phyloP scores from a whole-genome alignment of 2,888 invertebrate species.

The Cephalotes varians region DNA sequence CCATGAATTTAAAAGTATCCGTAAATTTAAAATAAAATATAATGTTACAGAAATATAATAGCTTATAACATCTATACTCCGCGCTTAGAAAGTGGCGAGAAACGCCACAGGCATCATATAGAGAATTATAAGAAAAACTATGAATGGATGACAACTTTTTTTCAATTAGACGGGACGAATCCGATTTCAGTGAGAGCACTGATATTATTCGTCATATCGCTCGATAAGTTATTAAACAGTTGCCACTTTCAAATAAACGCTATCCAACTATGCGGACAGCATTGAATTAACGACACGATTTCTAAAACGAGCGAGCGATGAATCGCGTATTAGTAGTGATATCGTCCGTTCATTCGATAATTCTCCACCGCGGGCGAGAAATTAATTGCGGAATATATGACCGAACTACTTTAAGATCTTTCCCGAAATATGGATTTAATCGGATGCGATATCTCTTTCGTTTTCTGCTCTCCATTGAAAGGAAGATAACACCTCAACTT shows the following conservation, averaged over 20 bases:
- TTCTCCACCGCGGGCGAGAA: slow-evolving; percentile 37
- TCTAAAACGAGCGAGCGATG: slow-evolving; percentile 58
- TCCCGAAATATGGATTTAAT: slow-evolving; percentile 25
- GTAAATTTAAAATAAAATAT: not conserved
- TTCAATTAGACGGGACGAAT: not conserved
- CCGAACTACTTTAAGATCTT: slow-evolving; percentile 36
- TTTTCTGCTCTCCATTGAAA: not conserved
- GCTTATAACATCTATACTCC: not conserved
- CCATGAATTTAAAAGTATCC: too few species aligned
- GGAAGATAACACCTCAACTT: not conserved
- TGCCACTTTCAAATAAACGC: slow-evolving; percentile 67
- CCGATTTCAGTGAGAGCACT: not conserved
- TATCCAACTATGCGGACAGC: slow-evolving; percentile 66
- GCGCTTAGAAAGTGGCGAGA: not conserved
- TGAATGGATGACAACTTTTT: not conserved
- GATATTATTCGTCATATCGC: slow-evolving; percentile 47
- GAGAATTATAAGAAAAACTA: not conserved
- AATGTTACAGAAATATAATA: too few species aligned
- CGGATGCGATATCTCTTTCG: not conserved
- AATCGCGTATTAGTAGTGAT: slow-evolving; percentile 24
- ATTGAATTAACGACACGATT: slow-evolving; percentile 69
- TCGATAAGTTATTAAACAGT: slow-evolving; percentile 60
- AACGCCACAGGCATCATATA: not conserved
- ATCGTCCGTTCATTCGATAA: slow-evolving; percentile 35
- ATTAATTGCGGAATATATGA: slow-evolving; percentile 51